Percentiles rank a stretch among this genome's conserved stretches.
Evolutionary conservation across 2,888 invertebrate genomes (phyloP).

Genomic region (Drosophila anceps): DNA sequence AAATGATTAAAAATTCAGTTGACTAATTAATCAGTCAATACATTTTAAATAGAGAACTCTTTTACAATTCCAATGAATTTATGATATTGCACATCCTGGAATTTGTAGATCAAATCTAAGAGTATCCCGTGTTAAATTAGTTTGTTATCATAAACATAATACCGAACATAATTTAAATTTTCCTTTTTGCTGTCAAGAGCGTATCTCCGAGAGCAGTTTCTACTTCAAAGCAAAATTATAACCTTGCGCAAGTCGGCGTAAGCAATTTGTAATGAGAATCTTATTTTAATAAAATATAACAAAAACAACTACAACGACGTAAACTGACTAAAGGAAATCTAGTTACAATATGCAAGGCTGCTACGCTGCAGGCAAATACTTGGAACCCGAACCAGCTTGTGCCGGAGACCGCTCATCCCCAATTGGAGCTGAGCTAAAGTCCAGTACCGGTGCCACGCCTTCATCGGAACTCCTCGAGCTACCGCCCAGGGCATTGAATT

Average conservation of each 20-base stretch:
- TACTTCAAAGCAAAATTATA: constrained; percentile 36
- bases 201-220: neutral
- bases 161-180: neutral
- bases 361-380: constrained; percentile 66
- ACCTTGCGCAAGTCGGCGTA: neutral
- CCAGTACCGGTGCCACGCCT: constrained; percentile 79
- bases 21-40: neutral
- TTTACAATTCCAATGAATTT: no score
- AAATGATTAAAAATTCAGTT: neutral
- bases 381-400: constrained; percentile 11
- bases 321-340: constrained; percentile 27
- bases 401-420: neutral
- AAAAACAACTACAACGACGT: constrained; percentile 29
- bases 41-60: neutral
- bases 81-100: neutral
- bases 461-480: constrained; percentile 74
- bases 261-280: constrained; percentile 30
- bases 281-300: constrained; percentile 41
- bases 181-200: neutral
- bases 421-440: constrained; percentile 62
- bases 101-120: neutral
- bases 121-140: neutral
- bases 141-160: constrained; percentile 1
- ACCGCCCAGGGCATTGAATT: constrained; percentile 78
- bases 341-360: constrained; percentile 8